Conservation (phyloP, 2,113 vertebrate species). For the Nibea coibor region DNA sequence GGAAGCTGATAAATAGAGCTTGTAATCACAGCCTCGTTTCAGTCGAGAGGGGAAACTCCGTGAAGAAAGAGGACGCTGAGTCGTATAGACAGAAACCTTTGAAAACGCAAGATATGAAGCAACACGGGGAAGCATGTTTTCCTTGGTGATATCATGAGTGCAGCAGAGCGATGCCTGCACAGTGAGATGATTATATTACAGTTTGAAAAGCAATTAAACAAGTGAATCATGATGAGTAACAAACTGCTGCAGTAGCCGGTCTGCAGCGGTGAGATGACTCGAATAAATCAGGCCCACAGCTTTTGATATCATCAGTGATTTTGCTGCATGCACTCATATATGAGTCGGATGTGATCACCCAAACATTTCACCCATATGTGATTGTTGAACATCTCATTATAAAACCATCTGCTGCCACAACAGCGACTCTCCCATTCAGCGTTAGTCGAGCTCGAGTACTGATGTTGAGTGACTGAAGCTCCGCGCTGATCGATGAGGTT, state of each 20-base stretch:
- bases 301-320: not conserved
- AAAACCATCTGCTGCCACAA: not conserved
- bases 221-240: not conserved
- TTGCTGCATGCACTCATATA: not conserved
- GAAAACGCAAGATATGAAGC: conserved; percentile 28
- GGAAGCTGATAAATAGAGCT: conserved; percentile 53
- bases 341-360: not conserved
- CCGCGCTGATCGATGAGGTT: not conserved
- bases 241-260: conserved; percentile 10
- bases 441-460: not conserved
- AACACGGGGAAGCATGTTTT: conserved; percentile 21
- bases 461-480: not conserved
- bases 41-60: conserved; percentile 5
- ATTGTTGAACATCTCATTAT: not conserved
- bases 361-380: not conserved
- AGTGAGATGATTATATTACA: conserved; percentile 7
- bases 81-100: conserved; percentile 37
- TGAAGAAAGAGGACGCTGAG: conserved; percentile 4
- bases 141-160: conserved; percentile 22
- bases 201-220: conserved; percentile 28
- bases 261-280: not conserved
- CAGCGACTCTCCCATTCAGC: conserved; percentile 5
- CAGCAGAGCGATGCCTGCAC: conserved; percentile 19
- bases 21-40: conserved; percentile 51
- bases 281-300: not conserved